Evolutionary conservation across 1,140 invertebrate species (phyloP), one percentile per base, ranked within the genome.

Genomic region (Pseudobourletiella spinata): DNA sequence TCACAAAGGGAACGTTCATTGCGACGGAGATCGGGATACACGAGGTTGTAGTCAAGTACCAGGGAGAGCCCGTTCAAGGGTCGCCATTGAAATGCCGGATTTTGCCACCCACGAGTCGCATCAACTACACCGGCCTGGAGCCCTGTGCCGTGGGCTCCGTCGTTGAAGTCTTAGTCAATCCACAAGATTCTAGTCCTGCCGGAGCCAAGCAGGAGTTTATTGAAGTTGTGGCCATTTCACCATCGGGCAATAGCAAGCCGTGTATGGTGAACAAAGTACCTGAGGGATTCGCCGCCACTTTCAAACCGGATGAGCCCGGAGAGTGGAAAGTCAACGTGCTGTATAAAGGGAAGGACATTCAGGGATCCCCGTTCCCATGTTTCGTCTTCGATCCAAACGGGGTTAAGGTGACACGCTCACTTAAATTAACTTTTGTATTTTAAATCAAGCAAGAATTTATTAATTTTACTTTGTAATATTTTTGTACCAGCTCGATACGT

Each of bases 261-360:
- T 90, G 91, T 73, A 84, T 86, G 1, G 82, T 95, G 11, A 75
- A 71, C 24, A 84, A 85, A 65, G 84, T 86, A 63, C 79, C 82
- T 57, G 89, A 88, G 61, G 84, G 87, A 18, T 91, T 91, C 73
- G 89, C 88, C 64, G 91, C 94, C 54, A 95, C 89, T 63, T 98
- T 99, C 75, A 89, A 93, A 74, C 95, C 95, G 3, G 89, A 95
- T 69, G 94, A 98, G 81, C 87, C 91, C 50, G 95, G 94, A 72
- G 89, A 94, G 71, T 98, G 95, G 94, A 87, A 89, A 66, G 94
- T 98, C 55, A 88, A 88, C 64, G 95, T 98, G 61, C 86, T 89
- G 22, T 97, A 97, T 74, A 91, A 95, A 71, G 91, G 89, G 35
- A 87, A 92, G 72, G 91, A 97, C 73, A 97, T 98, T 69, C 87